Evolutionary conservation across 2,113 vertebrate species (phyloP).

Genomic region (Menura novaehollandiae): DNA sequence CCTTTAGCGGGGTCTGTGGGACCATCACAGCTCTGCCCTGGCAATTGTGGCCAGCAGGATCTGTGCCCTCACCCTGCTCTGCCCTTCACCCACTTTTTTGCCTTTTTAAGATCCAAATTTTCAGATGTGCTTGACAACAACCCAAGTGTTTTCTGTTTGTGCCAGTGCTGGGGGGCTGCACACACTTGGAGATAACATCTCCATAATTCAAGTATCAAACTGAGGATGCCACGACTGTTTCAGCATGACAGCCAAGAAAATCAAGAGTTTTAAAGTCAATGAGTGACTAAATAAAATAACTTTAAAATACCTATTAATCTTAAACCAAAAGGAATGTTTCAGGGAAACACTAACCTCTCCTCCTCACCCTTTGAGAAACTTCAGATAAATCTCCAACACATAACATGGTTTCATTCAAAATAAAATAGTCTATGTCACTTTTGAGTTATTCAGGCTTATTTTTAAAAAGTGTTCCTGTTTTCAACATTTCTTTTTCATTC

Average conservation of each 20-base stretch:
- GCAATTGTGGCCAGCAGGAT: background rate
- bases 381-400: background rate
- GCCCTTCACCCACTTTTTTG: background rate
- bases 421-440: background rate
- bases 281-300: background rate
- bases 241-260: background rate
- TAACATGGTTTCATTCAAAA: background rate
- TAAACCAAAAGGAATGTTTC: background rate
- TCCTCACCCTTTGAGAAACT: background rate
- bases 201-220: background rate
- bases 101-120: background rate
- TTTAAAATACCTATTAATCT: background rate
- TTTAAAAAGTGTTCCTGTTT: background rate
- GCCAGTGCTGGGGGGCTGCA: background rate
- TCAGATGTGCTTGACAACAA: background rate
- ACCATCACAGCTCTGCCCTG: background rate
- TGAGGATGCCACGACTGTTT: background rate
- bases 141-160: background rate
- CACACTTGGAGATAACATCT: background rate
- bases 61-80: background rate
- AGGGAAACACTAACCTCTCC: background rate
- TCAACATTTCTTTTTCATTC: background rate
- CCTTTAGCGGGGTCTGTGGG: background rate
- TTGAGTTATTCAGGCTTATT: background rate
- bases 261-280: background rate